Conservation (phyloP, 2,113 vertebrate species). For the Pardalotus punctatus region DNA sequence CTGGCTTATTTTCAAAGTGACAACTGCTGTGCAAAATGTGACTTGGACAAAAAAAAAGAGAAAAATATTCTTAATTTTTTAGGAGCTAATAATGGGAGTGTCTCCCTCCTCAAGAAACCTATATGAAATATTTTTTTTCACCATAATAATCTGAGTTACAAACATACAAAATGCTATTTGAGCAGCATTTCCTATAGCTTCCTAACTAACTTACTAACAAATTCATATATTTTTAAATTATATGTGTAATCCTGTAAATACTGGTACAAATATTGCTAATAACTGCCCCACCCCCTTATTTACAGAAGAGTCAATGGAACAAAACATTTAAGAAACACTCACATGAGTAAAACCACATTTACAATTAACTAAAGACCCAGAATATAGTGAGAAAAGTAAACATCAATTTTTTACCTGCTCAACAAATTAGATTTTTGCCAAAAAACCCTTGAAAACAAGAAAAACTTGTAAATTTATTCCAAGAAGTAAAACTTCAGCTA, state of each 20-base stretch:
- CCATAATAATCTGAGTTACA: background rate
- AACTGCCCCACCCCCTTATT: background rate
- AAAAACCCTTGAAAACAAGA: background rate
- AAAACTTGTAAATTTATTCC: background rate
- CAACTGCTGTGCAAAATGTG: background rate
- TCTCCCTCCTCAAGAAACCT: background rate
- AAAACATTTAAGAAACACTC: background rate
- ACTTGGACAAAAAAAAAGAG: background rate
- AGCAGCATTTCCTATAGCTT: background rate
- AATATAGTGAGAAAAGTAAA: background rate
- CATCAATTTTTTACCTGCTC: background rate
- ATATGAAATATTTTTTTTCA: background rate
- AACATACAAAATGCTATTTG: background rate
- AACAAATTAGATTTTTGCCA: background rate
- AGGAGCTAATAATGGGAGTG: background rate
- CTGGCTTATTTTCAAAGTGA: background rate
- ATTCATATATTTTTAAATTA: background rate
- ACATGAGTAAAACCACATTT: background rate
- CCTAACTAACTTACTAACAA: background rate
- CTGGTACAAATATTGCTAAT: background rate
- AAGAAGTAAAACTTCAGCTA: constrained; percentile 5
- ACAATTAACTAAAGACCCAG: background rate
- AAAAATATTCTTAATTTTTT: background rate
- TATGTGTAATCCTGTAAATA: background rate
- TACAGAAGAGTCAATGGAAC: background rate